Base-by-base conservation (phyloP, 1,140 invertebrate genomes). In the Lutraria rhynchaena region DNA sequence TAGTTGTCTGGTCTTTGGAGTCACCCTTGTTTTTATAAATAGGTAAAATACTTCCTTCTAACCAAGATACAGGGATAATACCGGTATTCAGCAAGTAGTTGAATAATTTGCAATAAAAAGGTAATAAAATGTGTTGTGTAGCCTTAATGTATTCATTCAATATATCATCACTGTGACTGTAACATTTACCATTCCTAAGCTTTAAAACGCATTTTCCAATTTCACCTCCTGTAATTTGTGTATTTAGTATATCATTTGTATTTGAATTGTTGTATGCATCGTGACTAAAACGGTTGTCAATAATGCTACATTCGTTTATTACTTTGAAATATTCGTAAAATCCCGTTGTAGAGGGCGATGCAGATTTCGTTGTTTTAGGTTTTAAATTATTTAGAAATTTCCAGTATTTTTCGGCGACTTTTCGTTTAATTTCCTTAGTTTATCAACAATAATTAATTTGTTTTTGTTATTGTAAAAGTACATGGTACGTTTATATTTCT, bases 1-100 rank as follows among this genome's bases (percentile, higher is more conserved):
- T 31, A 71, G 44, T 71, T 71, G 17, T 46, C 22, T 44, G 63
- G 24, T 58, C 29, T 22, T 22, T 22, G 0, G 51, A 17, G 27
- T 60, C 53, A 27, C 31, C 46, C 69, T 80, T 58, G 35, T 69
- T 69, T 69, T 80, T 71, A 53, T 19, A 71, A 11, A 71, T 51
- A 13, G 69, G 29, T 15, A 53, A 53, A 19, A 71, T 71, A 22
- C 1, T 19, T 53, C 69, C 46, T 71, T 71, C 69, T 29, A 71
- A 33, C 69, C 69, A 71, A 11, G 69, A 24, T 71, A 3, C 4
- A 19, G 69, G 41, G 13, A 71, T 33, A 33, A 7, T 33, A 19
- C 69, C 69, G 24, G 69, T 53, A 33, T 53, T 49, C 7, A 71
- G 19, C 29, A 71, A 33, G 55, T 17, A n/a, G 69, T 71, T 71